phyloP scores from a whole-genome alignment of 2,888 invertebrate species.

The Aethes cnicana region DNA sequence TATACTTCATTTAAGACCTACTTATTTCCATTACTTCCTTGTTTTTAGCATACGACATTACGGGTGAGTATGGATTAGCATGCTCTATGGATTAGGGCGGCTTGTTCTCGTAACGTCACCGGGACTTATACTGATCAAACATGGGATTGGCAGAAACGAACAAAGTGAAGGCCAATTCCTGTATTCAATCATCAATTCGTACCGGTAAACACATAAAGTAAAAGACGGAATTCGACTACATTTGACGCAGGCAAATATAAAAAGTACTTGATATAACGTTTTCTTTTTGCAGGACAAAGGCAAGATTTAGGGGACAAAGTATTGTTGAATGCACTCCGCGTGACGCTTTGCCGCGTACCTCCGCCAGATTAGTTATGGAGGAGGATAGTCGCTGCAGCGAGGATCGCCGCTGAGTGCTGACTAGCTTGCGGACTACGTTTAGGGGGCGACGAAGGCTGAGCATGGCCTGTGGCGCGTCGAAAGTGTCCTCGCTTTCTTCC shows the following conservation, averaged over 20 bases:
- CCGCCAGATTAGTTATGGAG: slow-evolving; percentile 77
- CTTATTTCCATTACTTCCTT: too few species aligned
- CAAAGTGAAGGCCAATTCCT: slow-evolving; percentile 7
- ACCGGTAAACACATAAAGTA: too few species aligned
- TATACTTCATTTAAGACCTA: too few species aligned
- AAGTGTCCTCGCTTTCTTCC: slow-evolving; percentile 68
- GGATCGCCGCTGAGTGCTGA: slow-evolving; percentile 73
- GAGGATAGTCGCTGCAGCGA: slow-evolving; percentile 75
- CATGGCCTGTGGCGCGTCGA: slow-evolving; percentile 67
- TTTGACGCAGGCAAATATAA: too few species aligned
- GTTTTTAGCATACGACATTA: too few species aligned
- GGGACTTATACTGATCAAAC: slow-evolving; percentile 19
- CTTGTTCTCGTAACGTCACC: slow-evolving; percentile 11
- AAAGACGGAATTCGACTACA: too few species aligned
- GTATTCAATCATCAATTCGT: too few species aligned
- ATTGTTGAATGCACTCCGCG: slow-evolving; percentile 57
- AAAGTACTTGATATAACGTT: not conserved
- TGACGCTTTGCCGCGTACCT: slow-evolving; percentile 67
- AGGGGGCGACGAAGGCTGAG: slow-evolving; percentile 71
- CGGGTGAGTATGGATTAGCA: slow-evolving; percentile 21
- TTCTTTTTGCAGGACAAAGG: not conserved
- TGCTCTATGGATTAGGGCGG: slow-evolving; percentile 25
- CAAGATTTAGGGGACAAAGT: not conserved
- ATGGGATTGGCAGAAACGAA: slow-evolving; percentile 8
- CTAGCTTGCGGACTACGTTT: slow-evolving; percentile 78